Evolutionary conservation across 2,113 vertebrate genomes (phyloP), one percentile per base, ranked within the genome.

Genomic region (Desmodus rotundus): DNA sequence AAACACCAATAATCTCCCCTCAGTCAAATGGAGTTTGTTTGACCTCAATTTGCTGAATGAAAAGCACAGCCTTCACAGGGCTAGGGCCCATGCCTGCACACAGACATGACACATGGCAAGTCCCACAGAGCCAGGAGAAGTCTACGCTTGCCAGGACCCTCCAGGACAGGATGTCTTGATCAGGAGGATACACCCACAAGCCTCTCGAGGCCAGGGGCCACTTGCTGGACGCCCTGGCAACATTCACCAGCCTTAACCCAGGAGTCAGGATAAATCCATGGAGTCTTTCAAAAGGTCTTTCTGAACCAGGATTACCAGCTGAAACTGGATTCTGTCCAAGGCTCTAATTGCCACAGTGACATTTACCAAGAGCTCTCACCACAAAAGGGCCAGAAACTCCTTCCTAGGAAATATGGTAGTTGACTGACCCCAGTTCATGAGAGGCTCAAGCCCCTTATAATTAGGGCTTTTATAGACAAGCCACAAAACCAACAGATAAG

Each of bases 401-500:
- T 74, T 91, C 91, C 56, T 96, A 82, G 85, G 93, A 97, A 97
- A 94, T 90, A 95, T 26, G 76, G 87, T 94, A 94, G 93, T 78
- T 97, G 94, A 94, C 89, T 94, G 78, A 93, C 95, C 91, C 94
- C 83, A 72, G 96, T 43, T 97, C 94, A 81, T 33, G 84, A 97
- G 72, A 96, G 92, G 92, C 93, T 91, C 85, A 47, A 84, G 73
- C 36, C 63, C 73, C 43, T 67, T 97, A 61, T 82, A 97, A 97
- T 98, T 93, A 98, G 78, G 77, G 74, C 78, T 95, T 82, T 97
- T 87, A 84, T 5, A 52, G 96, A 97, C 97, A 97, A 97, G 96
- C 97, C 97, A 95, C 97, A 97, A 97, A 97, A 97, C 97, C 96
- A 96, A 61, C 73, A 97, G 97, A 97, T 96, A 96, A 96, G 97